phyloP scores from a whole-genome alignment of 2,113 vertebrate species.

The Hemiscyllium ocellatum region DNA sequence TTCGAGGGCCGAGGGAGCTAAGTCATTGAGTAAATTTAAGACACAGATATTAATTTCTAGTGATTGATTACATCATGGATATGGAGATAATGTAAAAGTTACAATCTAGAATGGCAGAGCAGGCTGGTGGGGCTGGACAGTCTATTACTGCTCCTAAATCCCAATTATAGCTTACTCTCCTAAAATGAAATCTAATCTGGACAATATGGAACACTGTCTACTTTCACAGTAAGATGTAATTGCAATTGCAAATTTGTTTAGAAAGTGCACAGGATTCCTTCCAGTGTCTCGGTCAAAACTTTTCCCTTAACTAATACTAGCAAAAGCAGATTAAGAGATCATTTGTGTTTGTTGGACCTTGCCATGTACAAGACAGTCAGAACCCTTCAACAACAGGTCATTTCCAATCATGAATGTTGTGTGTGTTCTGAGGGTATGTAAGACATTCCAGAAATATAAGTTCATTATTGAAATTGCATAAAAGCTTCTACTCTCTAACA shows the following conservation, averaged over 20 bases:
- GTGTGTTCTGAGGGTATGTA: neutral
- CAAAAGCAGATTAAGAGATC: neutral
- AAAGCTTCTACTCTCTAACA: neutral
- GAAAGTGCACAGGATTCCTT: neutral
- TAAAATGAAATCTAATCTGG: neutral
- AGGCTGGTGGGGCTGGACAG: too few relatives aligned
- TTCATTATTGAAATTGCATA: neutral
- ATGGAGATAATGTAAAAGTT: too few relatives aligned
- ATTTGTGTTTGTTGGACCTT: neutral
- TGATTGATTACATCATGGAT: too few relatives aligned
- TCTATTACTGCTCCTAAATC: neutral
- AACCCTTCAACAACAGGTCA: neutral
- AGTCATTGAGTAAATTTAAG: too few relatives aligned
- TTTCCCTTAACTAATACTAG: neutral
- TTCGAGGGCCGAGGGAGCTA: too few relatives aligned
- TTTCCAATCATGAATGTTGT: neutral
- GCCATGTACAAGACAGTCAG: neutral
- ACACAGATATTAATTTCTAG: too few relatives aligned
- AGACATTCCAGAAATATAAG: neutral
- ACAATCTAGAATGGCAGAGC: too few relatives aligned
- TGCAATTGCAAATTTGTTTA: neutral
- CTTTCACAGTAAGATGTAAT: neutral
- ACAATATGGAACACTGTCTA: neutral
- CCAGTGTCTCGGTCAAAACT: neutral
- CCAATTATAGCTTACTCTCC: neutral